phyloP scores from a whole-genome alignment of 2,113 vertebrate species.

The Burhinus bistriatus region DNA sequence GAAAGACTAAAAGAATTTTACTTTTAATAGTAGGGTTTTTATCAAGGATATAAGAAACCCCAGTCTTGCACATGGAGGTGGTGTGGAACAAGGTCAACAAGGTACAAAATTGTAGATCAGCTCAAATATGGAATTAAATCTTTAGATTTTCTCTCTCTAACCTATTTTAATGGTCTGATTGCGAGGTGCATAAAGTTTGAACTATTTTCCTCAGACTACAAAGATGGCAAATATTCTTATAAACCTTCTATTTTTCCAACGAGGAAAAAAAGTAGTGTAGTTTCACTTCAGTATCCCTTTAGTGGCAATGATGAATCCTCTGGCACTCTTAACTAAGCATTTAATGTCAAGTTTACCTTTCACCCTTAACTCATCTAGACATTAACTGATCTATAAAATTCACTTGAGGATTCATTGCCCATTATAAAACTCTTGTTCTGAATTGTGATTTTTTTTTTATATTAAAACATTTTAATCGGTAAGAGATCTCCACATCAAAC shows the following conservation, averaged over 20 bases:
- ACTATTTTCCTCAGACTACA: background rate
- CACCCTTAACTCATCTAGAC: constrained; percentile 52
- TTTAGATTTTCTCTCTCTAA: background rate
- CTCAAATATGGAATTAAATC: background rate
- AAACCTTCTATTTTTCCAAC: constrained; percentile 27
- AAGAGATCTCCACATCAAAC: constrained; percentile 28
- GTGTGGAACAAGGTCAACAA: constrained; percentile 7
- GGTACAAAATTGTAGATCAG: constrained; percentile 24
- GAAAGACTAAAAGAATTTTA: background rate
- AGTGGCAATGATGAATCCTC: constrained; percentile 55
- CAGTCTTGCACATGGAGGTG: background rate
- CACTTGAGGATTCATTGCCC: constrained; percentile 52
- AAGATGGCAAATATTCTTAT: background rate
- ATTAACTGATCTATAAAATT: constrained; percentile 67
- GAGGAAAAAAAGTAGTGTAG: background rate
- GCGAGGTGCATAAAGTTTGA: constrained; percentile 4
- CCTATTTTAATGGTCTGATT: constrained; percentile 8
- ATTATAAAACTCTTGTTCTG: constrained; percentile 44
- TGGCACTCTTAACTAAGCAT: constrained; percentile 54
- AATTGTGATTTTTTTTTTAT: background rate
- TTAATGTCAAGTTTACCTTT: constrained; percentile 69
- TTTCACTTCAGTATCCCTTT: background rate
- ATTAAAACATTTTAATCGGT: constrained; percentile 32
- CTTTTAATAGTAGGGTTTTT: background rate
- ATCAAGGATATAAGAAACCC: background rate